Evolutionary conservation across 2,797 vertebrate species (phyloP), one percentile per base, ranked within the genome.

Genomic region (Malurus leucopterus): DNA sequence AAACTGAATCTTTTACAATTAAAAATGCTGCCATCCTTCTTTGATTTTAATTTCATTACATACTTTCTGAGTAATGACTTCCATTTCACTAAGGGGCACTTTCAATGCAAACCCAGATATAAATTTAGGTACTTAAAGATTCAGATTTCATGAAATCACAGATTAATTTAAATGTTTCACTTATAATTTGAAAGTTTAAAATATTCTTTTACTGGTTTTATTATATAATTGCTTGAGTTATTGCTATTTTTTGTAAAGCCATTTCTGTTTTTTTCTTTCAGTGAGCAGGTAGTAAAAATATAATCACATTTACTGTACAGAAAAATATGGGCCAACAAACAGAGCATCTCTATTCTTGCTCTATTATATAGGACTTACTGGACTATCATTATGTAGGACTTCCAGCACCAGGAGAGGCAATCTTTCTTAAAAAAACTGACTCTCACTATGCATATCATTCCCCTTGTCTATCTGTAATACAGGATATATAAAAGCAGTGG

Each of bases 1-100:
- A 73, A 95, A 83, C n/a, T n/a, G n/a, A n/a, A n/a, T n/a, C n/a
- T n/a, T n/a, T n/a, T 77, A 51, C 44, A 79, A 77, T 53, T 83
- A 67, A 73, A 95, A 83, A 58, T 57, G 16, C 26, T 80, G 46
- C 24, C 46, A 89, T n/a, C 29, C 15, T 86, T 71, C 81, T 84
- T 90, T 57, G 38, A 67, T 70, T 73, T 92, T 76, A 82, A 79
- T 51, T 90, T 75, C 46, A 73, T 76, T 63, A 67, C 34, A 71
- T 61, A 77, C 9, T 77, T 63, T 49, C 57, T 65, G 34, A 87
- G 26, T 84, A 76, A 89, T 53, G 64, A 57, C 29, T 79, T 87
- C 27, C 17, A 53, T 83, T 92, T 80, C 58, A 71, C 54, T 26
- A 59, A 32, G 22, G 57, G 34, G 64, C 23, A 57, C 12, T 78